These are phyloP conservation scores for Mionectes olivaceus DNA, from an alignment of 2,797 vertebrate species.

Conservation along the genomic window DNA sequence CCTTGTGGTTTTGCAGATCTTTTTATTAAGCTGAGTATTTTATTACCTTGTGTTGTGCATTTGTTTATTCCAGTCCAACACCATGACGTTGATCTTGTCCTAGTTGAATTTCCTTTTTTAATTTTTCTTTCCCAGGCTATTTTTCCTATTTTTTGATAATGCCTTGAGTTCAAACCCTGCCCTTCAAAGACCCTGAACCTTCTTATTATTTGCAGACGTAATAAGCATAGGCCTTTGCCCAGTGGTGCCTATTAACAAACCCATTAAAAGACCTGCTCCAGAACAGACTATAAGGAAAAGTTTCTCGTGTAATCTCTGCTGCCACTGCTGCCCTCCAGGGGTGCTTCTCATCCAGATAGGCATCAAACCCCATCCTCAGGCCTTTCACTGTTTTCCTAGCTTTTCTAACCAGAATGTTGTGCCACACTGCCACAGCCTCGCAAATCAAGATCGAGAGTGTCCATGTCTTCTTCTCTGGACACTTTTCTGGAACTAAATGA, in stretches of 20 bases:
- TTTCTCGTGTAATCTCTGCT: background rate
- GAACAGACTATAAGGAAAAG: background rate
- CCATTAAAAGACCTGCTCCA: background rate
- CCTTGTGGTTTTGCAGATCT: background rate
- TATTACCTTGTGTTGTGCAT: background rate
- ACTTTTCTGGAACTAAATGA: background rate
- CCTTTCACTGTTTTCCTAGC: background rate
- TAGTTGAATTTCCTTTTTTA: background rate
- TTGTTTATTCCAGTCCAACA: background rate
- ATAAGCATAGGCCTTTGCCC: background rate
- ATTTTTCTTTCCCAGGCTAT: background rate
- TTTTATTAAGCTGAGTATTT: background rate
- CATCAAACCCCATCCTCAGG: background rate
- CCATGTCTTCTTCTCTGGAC: background rate
- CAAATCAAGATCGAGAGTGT: background rate
- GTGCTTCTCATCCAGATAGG: background rate
- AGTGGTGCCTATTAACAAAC: background rate
- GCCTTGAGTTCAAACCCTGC: background rate
- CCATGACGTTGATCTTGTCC: background rate
- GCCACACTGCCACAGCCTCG: background rate
- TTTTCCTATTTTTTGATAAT: background rate
- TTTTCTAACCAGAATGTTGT: background rate
- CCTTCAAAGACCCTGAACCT: background rate
- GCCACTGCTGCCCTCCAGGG: background rate
- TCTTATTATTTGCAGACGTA: background rate